Evolutionary conservation across 2,113 vertebrate genomes (phyloP).

Genomic region (Ptychochromis oligacanthus): DNA sequence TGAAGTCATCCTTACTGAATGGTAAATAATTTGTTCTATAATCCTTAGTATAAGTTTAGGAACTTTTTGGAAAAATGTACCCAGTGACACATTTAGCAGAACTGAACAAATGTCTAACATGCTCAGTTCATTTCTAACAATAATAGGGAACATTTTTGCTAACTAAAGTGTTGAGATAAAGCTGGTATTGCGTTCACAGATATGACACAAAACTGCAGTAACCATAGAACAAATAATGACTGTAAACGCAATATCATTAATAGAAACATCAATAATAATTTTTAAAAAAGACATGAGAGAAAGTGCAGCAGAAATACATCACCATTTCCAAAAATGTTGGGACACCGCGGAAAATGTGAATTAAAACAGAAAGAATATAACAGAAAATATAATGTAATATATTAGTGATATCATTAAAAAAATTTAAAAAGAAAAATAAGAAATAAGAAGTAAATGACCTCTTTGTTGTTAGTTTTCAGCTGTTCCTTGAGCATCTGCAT

Average conservation of each 20-base stretch:
- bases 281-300: background rate
- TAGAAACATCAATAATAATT: background rate
- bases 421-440: too few species aligned
- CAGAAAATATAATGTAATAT: background rate
- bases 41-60: background rate
- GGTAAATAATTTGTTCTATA: background rate
- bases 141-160: background rate
- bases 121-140: background rate
- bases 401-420: background rate
- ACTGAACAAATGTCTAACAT: too few species aligned
- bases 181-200: background rate
- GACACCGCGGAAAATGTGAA: background rate
- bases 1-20: background rate
- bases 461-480: background rate
- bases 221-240: background rate
- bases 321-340: too few species aligned
- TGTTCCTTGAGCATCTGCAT: fast-evolving
- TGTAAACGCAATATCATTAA: background rate
- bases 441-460: background rate
- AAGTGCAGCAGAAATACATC: background rate
- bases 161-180: background rate
- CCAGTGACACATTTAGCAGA: too few species aligned
- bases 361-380: background rate
- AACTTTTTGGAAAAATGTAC: too few species aligned
- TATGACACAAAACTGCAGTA: background rate